Evolutionary conservation across 2,888 invertebrate genomes (phyloP), one percentile per base, ranked within the genome.

Genomic region (Chymomyza procnemis): DNA sequence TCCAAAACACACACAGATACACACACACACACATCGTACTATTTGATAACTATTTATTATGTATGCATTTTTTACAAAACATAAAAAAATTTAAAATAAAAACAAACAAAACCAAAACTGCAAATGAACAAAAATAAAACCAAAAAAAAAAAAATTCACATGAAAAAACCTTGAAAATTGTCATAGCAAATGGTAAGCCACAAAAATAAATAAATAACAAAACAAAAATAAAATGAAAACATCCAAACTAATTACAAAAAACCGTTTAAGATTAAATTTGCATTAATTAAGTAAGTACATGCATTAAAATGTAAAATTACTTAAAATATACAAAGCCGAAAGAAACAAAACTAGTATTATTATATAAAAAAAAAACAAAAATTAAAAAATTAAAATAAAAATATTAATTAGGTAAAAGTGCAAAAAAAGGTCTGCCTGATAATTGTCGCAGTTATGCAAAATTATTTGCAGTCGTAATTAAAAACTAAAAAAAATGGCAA

Each of bases 31-130:
- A 19, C 61, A 65, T 70, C 73, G 76, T 71, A 80, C 81, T 81
- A 80, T 85, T 85, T 83, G 87, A 85, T 79, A 87, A 80, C 83
- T 86, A 86, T 86, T 86, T 86, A 87, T 86, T 85, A 83, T 86
- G 83, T 87, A 86, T 83, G 88, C 79, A 79, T 80, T 87, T 87
- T 74, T 86, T 87, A 86, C 79, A 75, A 79, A 79, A 69, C 41
- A 72, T 55, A 65, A 65, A 68, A 77, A 68, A 22, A 71, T 74
- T 59, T 60, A 58, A 30, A 69, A 71, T 22, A 69, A 59, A 21
- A 59, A 47, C 22, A 55, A 60, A 59, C 68, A 71, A 50, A 66
- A 61, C 50, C n/a, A 55, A 54, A 9, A 61, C 18, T 16, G 41
- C 22, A 61, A 16, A 19, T 19, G 57, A 2, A 57, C n/a, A 61